phyloP scores from a whole-genome alignment of 2,797 vertebrate genomes.

The Enteromius mattozi region DNA sequence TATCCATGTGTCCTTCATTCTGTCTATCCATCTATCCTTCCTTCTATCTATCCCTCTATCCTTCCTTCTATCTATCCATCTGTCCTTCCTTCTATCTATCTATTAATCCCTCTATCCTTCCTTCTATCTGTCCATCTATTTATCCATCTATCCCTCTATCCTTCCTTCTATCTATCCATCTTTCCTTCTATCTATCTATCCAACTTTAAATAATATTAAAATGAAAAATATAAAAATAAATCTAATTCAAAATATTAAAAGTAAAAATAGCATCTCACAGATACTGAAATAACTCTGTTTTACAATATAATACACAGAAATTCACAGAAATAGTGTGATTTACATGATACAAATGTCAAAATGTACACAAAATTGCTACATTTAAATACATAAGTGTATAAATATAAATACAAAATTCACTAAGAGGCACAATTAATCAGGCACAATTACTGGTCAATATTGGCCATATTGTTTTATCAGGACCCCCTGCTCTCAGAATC shows the following conservation, averaged over 20 bases:
- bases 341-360: no score
- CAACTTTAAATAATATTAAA: not conserved
- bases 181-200: no score
- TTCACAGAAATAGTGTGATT: no score
- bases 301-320: not conserved
- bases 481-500: not conserved
- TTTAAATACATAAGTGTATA: not conserved
- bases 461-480: not conserved
- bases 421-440: not conserved
- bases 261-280: not conserved
- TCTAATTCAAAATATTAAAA: not conserved
- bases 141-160: no score
- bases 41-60: no score
- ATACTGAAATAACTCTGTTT: not conserved
- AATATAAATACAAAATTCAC: not conserved
- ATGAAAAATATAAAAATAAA: not conserved
- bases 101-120: no score
- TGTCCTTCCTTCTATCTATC: no score
- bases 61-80: no score
- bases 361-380: not conserved
- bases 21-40: no score
- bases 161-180: no score
- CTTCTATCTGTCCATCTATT: no score
- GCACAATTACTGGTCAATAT: not conserved
- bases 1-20: no score